phyloP scores from a whole-genome alignment of 2,797 vertebrate species.

The Crenuchus spilurus region DNA sequence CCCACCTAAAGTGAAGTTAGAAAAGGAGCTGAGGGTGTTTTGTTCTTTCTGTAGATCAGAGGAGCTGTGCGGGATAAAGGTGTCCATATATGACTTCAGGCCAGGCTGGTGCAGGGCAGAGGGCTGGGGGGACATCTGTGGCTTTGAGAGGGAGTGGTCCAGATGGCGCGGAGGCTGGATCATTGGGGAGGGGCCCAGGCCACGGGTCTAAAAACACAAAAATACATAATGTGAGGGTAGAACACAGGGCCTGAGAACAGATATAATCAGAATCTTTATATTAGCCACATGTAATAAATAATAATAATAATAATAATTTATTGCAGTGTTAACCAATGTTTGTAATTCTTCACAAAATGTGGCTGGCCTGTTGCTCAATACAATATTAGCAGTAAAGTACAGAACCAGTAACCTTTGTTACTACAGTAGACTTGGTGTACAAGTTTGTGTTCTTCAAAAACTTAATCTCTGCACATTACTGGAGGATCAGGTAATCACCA shows the following conservation, averaged over 20 bases:
- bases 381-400: no score
- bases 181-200: slow-evolving; percentile 90
- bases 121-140: slow-evolving; percentile 80
- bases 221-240: background rate
- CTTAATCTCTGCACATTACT: no score
- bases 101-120: slow-evolving; percentile 83
- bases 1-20: slow-evolving; percentile 95
- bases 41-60: slow-evolving; percentile 94
- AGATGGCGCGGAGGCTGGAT: slow-evolving; percentile 90
- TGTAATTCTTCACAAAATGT: no score
- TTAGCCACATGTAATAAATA: no score
- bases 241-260: background rate
- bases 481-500: no score
- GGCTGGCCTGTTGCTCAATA: no score
- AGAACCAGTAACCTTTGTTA: no score
- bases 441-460: no score
- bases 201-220: slow-evolving; percentile 79
- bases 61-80: slow-evolving; percentile 85
- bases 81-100: slow-evolving; percentile 91
- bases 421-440: no score
- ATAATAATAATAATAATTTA: no score
- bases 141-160: slow-evolving; percentile 90
- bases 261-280: no score
- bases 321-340: no score
- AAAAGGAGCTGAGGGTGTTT: slow-evolving; percentile 85